Base-by-base conservation (phyloP, 1,140 invertebrate species). In the Drosophila prosaltans region DNA sequence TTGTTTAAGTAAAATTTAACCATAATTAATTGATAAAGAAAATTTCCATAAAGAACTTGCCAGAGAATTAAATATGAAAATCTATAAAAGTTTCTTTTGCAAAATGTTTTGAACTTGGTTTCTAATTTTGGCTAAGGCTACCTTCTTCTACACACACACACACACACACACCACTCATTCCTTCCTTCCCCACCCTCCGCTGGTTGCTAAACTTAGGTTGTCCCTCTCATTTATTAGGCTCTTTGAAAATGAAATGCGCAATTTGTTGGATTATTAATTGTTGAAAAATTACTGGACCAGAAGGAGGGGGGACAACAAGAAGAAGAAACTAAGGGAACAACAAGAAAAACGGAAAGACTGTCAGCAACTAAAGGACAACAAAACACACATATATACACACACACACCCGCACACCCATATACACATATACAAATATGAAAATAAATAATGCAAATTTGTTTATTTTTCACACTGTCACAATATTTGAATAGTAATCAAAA, bases 391-490 rank as follows among this genome's bases (percentile, higher is more conserved):
- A 73, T 26, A 51, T 51, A n/a, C 57, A 32, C 62, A 66, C 51
- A 54, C 67, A 40, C 73, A 68, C 45, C 30, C 28, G 57, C 39
- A 65, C 71, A 74, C 32, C 67, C 75, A 57, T 32, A 59, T 71
- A 67, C 6, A 36, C 32, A 36, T 36, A 36, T 5, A 36, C 68
- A 80, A 69, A 75, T 77, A 69, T 67, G 66, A 78, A 74, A 74
- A 81, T 81, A 81, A 81, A 81, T 81, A 81, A 78, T 82, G 75
- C 80, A 78, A 82, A 82, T 81, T 78, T 82, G 80, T 82, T 82
- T 81, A 78, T 82, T 78, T 82, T 82, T 82, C 71, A 75, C 80
- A 82, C 74, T 82, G 80, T 82, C 80, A 69, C 80, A 81, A 78
- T 82, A 82, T 82, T 82, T 82, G 80, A 82, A 70, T 82, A 82